Conservation (phyloP, 2,113 vertebrate genomes). For the Origma solitaria region DNA sequence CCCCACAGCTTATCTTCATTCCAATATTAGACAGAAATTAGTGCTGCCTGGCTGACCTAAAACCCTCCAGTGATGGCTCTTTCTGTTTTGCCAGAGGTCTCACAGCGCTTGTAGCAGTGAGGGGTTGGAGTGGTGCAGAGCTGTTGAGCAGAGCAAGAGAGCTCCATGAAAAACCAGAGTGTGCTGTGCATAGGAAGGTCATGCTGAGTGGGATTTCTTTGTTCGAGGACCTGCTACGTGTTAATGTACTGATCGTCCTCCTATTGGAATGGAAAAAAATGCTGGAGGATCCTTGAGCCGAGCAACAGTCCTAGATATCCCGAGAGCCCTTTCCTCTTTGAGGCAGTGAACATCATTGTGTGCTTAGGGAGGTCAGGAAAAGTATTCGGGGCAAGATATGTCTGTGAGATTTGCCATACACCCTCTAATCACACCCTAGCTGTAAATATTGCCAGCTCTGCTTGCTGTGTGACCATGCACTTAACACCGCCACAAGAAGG, state of each 20-base stretch:
- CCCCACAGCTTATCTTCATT: background rate
- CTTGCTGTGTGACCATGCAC: rapidly evolving
- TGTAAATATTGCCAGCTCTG: background rate
- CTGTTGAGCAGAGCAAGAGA: background rate
- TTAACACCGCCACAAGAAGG: rapidly evolving
- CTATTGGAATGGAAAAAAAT: background rate
- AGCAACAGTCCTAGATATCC: background rate
- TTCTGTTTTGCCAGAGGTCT: background rate
- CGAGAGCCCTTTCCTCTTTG: background rate
- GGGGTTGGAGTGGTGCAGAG: background rate
- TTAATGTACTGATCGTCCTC: background rate
- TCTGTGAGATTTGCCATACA: background rate
- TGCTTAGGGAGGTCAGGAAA: background rate
- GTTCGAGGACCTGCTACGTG: rapidly evolving
- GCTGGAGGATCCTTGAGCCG: background rate
- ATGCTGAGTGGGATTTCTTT: background rate
- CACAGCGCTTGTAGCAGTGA: background rate
- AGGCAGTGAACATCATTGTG: background rate
- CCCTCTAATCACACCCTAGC: background rate
- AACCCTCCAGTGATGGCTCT: background rate
- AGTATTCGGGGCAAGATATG: background rate
- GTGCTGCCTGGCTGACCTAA: background rate
- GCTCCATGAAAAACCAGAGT: background rate
- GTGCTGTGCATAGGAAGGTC: background rate
- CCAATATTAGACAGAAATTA: background rate